Evolutionary conservation across 2,888 invertebrate species (phyloP).

Genomic region (Carterocephalus palaemon): DNA sequence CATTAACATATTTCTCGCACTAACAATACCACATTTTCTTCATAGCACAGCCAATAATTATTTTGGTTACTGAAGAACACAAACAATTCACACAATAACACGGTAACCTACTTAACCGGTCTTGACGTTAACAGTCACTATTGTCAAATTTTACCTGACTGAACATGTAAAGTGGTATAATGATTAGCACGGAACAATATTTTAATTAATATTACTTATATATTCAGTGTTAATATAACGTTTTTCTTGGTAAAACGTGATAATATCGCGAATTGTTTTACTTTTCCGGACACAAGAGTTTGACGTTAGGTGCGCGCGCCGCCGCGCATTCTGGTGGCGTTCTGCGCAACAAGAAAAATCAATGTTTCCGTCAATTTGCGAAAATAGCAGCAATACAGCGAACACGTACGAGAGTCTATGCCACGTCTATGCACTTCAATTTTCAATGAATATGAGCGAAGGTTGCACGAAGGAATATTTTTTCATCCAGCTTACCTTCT

Average conservation of each 20-base stretch:
- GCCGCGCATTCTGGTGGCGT: constrained; percentile 21
- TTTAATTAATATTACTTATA: not conserved
- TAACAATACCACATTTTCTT: constrained; percentile 1
- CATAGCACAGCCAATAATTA: not conserved
- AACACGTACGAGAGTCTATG: no score
- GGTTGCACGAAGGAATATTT: no score
- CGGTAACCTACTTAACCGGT: constrained; percentile 17
- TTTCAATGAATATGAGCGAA: constrained; percentile 1
- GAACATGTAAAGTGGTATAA: not conserved
- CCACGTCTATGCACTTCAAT: constrained; percentile 1
- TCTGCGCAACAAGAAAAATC: constrained; percentile 23
- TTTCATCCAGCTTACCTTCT: no score
- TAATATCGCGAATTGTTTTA: constrained; percentile 12
- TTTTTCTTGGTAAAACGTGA: not conserved
- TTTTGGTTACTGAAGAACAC: constrained; percentile 1
- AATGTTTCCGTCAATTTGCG: constrained; percentile 23
- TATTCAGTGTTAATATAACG: not conserved
- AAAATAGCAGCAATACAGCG: no score
- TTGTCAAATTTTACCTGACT: not conserved
- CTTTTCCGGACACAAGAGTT: constrained; percentile 18
- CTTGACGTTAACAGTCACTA: constrained; percentile 4
- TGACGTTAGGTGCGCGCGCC: constrained; percentile 53
- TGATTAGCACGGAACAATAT: not conserved
- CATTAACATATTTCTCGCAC: constrained; percentile 5
- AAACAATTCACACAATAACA: constrained; percentile 19